Base-by-base conservation (phyloP, 1,140 invertebrate species). In the Druon quercuslanigerum region DNA sequence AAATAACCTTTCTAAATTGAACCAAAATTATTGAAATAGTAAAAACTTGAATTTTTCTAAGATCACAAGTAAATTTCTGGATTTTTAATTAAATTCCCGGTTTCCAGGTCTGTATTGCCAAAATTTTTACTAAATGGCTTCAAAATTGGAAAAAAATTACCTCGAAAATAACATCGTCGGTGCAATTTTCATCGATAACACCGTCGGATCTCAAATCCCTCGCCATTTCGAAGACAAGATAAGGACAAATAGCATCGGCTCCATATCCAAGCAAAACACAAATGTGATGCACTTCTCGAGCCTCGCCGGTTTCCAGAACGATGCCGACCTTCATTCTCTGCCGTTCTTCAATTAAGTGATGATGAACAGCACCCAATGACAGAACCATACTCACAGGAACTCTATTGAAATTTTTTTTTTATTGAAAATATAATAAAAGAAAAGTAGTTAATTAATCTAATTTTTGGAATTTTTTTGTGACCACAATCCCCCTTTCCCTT, bases 181-280 rank as follows among this genome's bases (percentile, higher is more conserved):
- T 94, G 0, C 97, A 92, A 0, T 92, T 92, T 6, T 94, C 91
- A 82, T 96, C 95, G 33, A 99, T 89, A 2, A 98, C 93, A 2
- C 95, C 95, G 89, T 98, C 96, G 76, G 95, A 94, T 20, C 97
- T 93, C 3, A 99, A 92, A 72, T 95, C 93, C 78, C 94, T 93
- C 16, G 97, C 96, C 79, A 98, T 94, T 91, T 99, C 98, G 89
- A 98, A 98, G 6, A 99, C 98, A 79, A 99, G 91, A 90, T 99
- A 99, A 0, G 99, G 98, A 87, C 98, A 99, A 79, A 99, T 97
- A 0, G 96, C 98, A 92, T 99, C 98, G 8, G 98, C 98, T 70
- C 99, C 99, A 90, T 98, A 99, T 71, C 98, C 98, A 11, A 99
- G 93, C 14, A 99, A 91, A 0, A 99, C 96, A 87, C 98, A 99